phyloP scores from a whole-genome alignment of 2,797 vertebrate species.

The Melanotaenia nigrans region DNA sequence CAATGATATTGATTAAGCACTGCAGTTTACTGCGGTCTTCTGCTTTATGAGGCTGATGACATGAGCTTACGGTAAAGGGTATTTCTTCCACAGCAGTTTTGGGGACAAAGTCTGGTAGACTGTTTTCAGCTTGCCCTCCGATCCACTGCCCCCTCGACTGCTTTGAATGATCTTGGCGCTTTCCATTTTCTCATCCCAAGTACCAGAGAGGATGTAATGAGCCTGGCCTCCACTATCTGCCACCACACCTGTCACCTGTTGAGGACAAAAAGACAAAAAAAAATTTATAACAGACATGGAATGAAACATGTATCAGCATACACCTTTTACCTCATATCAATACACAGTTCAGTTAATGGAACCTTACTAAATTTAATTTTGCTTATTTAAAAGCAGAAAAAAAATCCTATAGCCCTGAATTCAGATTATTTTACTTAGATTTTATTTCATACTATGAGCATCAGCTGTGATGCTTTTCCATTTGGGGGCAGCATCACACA shows the following conservation, averaged over 20 bases:
- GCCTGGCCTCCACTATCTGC: conserved; percentile 87
- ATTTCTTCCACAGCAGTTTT: conserved; percentile 94
- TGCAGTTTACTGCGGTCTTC: conserved; percentile 9
- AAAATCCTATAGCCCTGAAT: no score
- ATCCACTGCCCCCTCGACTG: conserved; percentile 84
- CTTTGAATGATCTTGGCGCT: conserved; percentile 89
- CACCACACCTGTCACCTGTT: conserved; percentile 94
- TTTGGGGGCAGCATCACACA: conserved; percentile 66
- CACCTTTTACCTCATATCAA: background rate
- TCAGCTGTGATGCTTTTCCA: conserved; percentile 41
- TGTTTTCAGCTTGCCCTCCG: conserved; percentile 88
- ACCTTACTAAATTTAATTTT: background rate
- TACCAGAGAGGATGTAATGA: conserved; percentile 92
- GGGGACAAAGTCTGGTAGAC: conserved; percentile 85
- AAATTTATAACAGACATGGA: background rate
- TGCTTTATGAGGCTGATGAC: conserved; percentile 5
- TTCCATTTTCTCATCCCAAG: conserved; percentile 98
- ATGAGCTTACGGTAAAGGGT: conserved; percentile 90
- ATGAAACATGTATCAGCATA: background rate
- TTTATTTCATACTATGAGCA: background rate
- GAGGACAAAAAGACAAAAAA: background rate
- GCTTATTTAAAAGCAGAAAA: no score
- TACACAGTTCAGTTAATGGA: background rate
- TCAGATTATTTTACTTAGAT: conserved; percentile 2
- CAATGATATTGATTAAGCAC: conserved; percentile 23